These are phyloP conservation scores for Dermochelys coriacea DNA, from an alignment of 2,797 vertebrate genomes.

Conservation along the genomic window DNA sequence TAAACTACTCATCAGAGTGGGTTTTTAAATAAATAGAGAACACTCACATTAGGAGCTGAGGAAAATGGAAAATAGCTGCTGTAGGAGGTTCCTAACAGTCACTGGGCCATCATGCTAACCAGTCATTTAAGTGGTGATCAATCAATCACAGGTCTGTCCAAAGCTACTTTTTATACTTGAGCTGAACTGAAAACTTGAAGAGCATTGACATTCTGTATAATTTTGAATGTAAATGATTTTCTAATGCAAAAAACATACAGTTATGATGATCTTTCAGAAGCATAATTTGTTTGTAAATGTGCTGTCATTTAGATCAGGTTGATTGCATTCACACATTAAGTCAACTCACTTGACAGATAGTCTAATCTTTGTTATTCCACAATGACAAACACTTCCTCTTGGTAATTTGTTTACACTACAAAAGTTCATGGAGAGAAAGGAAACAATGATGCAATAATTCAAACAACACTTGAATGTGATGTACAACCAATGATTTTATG, in stretches of 20 bases:
- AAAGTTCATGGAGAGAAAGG: rapidly evolving
- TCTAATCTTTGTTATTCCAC: background rate
- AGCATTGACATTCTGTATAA: background rate
- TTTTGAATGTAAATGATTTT: background rate
- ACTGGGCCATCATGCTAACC: background rate
- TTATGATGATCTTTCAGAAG: background rate
- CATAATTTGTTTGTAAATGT: background rate
- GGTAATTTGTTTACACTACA: background rate
- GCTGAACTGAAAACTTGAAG: background rate
- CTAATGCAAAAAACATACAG: background rate
- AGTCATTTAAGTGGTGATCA: background rate
- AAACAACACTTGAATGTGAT: rapidly evolving
- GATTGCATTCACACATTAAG: conserved; percentile 13
- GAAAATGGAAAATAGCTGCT: background rate
- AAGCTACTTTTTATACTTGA: background rate
- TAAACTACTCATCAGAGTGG: background rate
- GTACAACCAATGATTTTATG: rapidly evolving
- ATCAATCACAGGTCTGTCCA: background rate
- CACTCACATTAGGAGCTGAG: rapidly evolving
- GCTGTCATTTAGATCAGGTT: conserved; percentile 5
- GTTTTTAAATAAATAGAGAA: background rate
- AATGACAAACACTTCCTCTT: background rate
- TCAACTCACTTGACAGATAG: background rate
- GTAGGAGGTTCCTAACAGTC: background rate
- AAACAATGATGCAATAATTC: rapidly evolving